Conservation (phyloP, 2,888 invertebrate genomes). For the Drosophila affinis region DNA sequence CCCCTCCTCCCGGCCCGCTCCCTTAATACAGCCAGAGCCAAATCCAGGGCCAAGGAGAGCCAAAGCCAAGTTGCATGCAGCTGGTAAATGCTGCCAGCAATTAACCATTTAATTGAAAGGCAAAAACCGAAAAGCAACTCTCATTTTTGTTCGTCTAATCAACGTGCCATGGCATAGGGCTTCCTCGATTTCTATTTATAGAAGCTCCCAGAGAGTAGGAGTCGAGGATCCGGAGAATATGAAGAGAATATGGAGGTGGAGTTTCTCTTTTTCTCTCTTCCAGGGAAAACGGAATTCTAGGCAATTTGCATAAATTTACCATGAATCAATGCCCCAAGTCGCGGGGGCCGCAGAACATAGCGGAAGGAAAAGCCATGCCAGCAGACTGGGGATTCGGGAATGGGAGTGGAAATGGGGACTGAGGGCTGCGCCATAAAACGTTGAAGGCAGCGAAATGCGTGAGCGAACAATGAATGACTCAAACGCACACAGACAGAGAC, state of each 20-base stretch:
- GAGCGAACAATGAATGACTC: conserved; percentile 44
- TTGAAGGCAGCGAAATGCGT: conserved; percentile 35
- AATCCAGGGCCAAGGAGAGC: background rate
- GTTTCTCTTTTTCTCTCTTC: conserved; percentile 40
- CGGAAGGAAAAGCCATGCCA: conserved; percentile 10
- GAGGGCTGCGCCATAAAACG: conserved; percentile 33
- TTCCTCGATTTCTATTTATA: conserved; percentile 55
- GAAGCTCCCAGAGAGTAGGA: conserved; percentile 1
- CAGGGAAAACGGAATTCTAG: conserved; percentile 38
- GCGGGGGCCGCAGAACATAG: conserved; percentile 9
- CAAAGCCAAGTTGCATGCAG: conserved; percentile 8
- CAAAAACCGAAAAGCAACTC: conserved; percentile 9
- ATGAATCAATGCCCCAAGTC: conserved; percentile 58
- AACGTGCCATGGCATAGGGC: conserved; percentile 1
- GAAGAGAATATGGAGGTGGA: background rate
- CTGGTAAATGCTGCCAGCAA: conserved; percentile 52
- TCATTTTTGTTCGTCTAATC: conserved; percentile 8
- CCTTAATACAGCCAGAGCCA: background rate
- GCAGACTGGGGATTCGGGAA: background rate
- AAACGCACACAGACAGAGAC: conserved; percentile 13
- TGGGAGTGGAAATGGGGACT: background rate
- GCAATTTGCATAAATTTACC: conserved; percentile 74
- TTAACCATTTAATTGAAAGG: conserved; percentile 62
- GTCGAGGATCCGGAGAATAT: background rate
- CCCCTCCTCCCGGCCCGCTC: too few relatives aligned